These are phyloP conservation scores for Aethina tumida DNA, from an alignment of 1,140 invertebrate species.

Conservation along the genomic window DNA sequence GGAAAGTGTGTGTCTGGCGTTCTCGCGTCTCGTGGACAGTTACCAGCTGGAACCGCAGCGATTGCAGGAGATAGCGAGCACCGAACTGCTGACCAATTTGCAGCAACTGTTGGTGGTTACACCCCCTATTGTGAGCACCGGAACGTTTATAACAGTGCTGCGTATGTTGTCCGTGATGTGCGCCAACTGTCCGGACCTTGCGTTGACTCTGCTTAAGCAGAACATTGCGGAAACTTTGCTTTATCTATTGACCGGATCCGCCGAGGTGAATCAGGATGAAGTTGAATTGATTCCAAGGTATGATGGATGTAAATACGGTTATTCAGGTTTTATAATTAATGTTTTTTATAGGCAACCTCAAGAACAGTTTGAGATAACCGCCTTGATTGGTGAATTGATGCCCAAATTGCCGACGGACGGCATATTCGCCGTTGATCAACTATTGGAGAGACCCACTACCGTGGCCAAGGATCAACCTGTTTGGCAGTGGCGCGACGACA, in stretches of 20 bases:
- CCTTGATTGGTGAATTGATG: slow-evolving; percentile 92
- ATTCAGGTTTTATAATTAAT: neutral
- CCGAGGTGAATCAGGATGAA: slow-evolving; percentile 46
- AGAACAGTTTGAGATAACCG: slow-evolving; percentile 94
- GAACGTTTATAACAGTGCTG: slow-evolving; percentile 92
- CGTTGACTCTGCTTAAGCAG: slow-evolving; percentile 80
- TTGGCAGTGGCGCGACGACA: slow-evolving; percentile 95
- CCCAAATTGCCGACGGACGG: slow-evolving; percentile 83
- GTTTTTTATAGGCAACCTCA: slow-evolving; percentile 63
- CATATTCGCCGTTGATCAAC: slow-evolving; percentile 83
- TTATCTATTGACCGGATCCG: slow-evolving; percentile 80
- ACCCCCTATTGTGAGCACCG: slow-evolving; percentile 84
- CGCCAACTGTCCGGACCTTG: slow-evolving; percentile 84
- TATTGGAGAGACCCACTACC: slow-evolving; percentile 64
- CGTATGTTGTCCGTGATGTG: slow-evolving; percentile 94
- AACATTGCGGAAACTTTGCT: slow-evolving; percentile 92
- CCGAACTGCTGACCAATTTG: slow-evolving; percentile 83
- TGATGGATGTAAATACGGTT: neutral
- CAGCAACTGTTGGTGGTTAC: slow-evolving; percentile 88
- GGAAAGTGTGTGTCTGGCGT: slow-evolving; percentile 92
- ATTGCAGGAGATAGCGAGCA: slow-evolving; percentile 90
- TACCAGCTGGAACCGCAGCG: slow-evolving; percentile 85
- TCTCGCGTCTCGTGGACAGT: slow-evolving; percentile 92
- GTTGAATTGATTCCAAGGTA: slow-evolving; percentile 68
- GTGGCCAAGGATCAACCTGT: slow-evolving; percentile 66